phyloP scores from a whole-genome alignment of 2,113 vertebrate species.

The Montifringilla adamsi region DNA sequence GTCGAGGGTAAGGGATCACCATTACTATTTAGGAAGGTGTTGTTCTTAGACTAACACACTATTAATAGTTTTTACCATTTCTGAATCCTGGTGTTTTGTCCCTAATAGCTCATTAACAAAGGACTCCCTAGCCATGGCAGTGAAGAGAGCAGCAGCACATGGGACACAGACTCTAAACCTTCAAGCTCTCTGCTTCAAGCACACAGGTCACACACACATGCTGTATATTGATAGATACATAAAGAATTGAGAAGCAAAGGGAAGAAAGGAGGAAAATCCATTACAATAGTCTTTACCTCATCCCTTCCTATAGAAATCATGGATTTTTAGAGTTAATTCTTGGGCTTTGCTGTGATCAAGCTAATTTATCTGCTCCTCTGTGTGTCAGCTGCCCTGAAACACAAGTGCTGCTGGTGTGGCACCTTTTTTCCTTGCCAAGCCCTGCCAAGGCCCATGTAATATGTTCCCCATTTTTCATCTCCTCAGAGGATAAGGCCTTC shows the following conservation, averaged over 20 bases:
- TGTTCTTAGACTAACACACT: background rate
- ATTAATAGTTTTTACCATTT: background rate
- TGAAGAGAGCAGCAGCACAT: background rate
- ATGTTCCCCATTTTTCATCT: background rate
- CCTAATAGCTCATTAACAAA: background rate
- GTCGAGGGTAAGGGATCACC: background rate
- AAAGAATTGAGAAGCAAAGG: background rate
- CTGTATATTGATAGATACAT: fast-evolving
- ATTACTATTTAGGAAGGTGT: background rate
- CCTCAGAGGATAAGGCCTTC: background rate
- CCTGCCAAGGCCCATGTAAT: background rate
- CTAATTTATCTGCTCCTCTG: background rate
- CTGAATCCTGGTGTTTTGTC: background rate
- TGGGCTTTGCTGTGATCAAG: background rate
- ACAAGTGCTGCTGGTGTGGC: background rate
- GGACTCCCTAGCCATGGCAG: fast-evolving
- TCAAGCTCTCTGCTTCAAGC: background rate
- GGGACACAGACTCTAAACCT: background rate
- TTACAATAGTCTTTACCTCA: background rate
- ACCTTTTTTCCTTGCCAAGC: background rate
- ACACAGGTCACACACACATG: fast-evolving
- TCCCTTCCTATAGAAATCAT: background rate
- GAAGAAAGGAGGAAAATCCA: background rate
- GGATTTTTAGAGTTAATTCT: background rate
- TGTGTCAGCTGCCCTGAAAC: background rate